Evolutionary conservation across 1,140 invertebrate genomes (phyloP).

Genomic region (Tetranychus cinnabarinus): DNA sequence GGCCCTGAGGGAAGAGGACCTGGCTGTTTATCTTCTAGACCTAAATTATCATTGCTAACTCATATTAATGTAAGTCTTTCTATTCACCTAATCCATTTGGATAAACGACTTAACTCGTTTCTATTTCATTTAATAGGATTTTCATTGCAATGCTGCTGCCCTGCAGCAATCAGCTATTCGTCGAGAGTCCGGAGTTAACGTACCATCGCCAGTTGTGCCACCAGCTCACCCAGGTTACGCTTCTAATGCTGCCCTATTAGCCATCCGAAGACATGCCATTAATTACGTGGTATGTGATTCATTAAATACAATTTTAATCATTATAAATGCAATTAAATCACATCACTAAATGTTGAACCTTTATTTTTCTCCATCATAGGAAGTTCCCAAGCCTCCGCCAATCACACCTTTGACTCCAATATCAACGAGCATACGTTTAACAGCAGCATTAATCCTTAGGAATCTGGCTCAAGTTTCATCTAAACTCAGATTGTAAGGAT

Average conservation of each 20-base stretch:
- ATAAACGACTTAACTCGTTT: neutral
- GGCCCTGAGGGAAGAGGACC: conserved; percentile 8
- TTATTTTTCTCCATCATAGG: neutral
- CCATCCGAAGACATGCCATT: conserved; percentile 71
- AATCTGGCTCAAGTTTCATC: conserved; percentile 86
- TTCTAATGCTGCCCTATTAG: conserved; percentile 69
- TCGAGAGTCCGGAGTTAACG: conserved; percentile 27
- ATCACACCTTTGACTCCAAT: conserved; percentile 34
- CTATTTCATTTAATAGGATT: conserved; percentile 1
- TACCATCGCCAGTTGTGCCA: conserved; percentile 23
- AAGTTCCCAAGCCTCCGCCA: neutral
- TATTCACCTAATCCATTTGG: no score
- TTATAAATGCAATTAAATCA: no score
- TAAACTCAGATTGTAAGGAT: conserved; percentile 57
- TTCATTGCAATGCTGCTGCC: conserved; percentile 8
- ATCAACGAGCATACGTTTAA: conserved; percentile 91
- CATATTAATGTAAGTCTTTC: conserved; percentile 32
- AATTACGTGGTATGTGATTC: conserved; percentile 38
- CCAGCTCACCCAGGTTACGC: conserved; percentile 33
- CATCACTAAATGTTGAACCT: neutral
- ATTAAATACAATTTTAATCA: conserved; percentile 1
- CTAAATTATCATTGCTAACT: conserved; percentile 64
- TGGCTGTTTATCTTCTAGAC: conserved; percentile 9
- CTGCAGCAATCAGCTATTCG: conserved; percentile 20
- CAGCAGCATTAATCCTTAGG: conserved; percentile 77